A percentile compares a stretch with the other conserved stretches of the same genome.
Conservation (phyloP, 2,888 invertebrate species). For the Chymomyza fuscimana region DNA sequence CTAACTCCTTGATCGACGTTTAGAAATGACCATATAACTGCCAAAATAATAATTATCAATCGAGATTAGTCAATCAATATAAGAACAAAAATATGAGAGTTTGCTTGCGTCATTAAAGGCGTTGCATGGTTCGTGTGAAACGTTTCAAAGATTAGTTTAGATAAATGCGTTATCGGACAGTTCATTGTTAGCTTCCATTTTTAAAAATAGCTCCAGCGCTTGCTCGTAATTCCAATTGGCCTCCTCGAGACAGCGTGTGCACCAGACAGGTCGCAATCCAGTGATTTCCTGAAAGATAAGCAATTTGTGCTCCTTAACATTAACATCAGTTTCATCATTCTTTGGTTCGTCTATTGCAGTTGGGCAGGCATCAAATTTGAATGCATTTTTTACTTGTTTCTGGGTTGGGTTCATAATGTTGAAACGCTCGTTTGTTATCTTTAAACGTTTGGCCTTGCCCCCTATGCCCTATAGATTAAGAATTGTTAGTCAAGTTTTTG, state of each 20-base stretch:
- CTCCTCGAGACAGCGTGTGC: constrained; percentile 70
- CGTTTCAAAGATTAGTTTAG: not conserved
- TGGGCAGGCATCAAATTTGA: constrained; percentile 51
- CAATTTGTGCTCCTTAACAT: constrained; percentile 67
- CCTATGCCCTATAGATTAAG: constrained; percentile 60
- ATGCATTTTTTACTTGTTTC: constrained; percentile 57
- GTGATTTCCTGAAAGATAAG: constrained; percentile 72
- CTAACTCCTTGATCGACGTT: not conserved
- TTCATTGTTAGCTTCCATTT: constrained; percentile 49
- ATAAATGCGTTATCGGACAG: constrained; percentile 66
- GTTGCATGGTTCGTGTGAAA: not conserved
- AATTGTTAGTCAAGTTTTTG: not conserved
- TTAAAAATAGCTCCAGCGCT: constrained; percentile 61
- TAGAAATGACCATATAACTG: not conserved
- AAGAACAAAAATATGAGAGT: not conserved
- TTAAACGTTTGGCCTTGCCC: constrained; percentile 43
- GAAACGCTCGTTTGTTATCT: constrained; percentile 73
- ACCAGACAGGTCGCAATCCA: constrained; percentile 72
- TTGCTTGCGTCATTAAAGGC: constrained; percentile 20
- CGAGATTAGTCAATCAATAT: not conserved
- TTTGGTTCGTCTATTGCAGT: constrained; percentile 26
- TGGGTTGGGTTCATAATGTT: constrained; percentile 67
- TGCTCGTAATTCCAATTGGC: constrained; percentile 69
- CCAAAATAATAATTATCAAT: not conserved
- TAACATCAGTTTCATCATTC: constrained; percentile 39